Evolutionary conservation across 2,113 vertebrate genomes (phyloP).

Genomic region (Psammodynastes pulverulentus): DNA sequence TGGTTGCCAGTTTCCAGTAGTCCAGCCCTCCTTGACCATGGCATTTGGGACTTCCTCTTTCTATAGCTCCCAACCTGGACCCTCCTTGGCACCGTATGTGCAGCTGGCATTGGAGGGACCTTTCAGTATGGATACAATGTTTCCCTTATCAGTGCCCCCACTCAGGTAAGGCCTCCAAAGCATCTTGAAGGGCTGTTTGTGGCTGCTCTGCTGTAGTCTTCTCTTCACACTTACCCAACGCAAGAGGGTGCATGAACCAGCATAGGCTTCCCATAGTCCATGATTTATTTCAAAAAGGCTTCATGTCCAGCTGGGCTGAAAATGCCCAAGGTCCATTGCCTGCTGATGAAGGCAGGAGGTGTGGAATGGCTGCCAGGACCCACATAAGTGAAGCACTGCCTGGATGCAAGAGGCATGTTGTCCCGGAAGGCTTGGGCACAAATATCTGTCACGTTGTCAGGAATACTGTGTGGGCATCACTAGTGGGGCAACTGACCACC

Average conservation of each 20-base stretch:
- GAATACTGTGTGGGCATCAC: background rate
- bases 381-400: background rate
- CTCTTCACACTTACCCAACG: background rate
- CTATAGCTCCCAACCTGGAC: background rate
- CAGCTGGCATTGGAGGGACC: background rate
- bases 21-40: background rate
- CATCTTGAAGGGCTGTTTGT: background rate
- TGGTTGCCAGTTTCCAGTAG: background rate
- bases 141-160: background rate
- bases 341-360: background rate
- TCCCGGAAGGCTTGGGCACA: background rate
- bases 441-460: background rate
- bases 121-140: background rate
- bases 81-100: background rate
- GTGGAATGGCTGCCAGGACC: too few relatives aligned
- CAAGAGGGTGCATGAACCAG: background rate
- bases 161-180: background rate
- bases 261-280: background rate
- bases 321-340: background rate
- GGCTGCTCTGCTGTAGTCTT: background rate
- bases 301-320: background rate
- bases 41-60: background rate
- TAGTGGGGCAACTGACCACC: background rate
- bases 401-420: background rate
- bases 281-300: background rate